Evolutionary conservation across 2,888 invertebrate genomes (phyloP).

Genomic region (Callinectes sapidus): DNA sequence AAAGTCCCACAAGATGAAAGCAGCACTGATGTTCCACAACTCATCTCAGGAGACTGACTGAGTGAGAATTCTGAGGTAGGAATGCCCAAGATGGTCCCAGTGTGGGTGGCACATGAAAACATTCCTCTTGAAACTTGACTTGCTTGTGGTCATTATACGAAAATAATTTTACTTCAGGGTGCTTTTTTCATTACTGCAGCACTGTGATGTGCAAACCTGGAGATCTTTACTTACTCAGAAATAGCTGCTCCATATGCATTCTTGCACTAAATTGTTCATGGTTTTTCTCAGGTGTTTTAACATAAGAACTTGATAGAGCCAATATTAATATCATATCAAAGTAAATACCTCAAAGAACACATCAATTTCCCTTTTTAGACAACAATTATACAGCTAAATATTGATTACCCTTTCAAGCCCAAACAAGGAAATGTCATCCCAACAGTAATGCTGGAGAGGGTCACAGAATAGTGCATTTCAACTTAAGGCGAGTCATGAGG

Average conservation of each 20-base stretch:
- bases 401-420: conserved; percentile 30
- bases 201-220: neutral
- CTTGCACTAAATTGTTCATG: neutral
- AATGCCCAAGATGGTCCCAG: conserved; percentile 50
- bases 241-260: neutral
- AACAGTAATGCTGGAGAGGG: conserved; percentile 19
- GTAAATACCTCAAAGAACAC: conserved; percentile 27
- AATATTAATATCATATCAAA: neutral
- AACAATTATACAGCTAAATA: conserved; percentile 17
- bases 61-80: conserved; percentile 56
- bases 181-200: conserved; percentile 1
- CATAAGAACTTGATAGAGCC: conserved; percentile 25
- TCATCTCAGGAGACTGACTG: conserved; percentile 60
- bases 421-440: conserved; percentile 24
- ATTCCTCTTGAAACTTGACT: conserved; percentile 33
- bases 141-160: conserved; percentile 40
- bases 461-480: conserved; percentile 36
- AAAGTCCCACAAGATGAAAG: conserved; percentile 41
- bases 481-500: conserved; percentile 52
- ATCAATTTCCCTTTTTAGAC: conserved; percentile 3
- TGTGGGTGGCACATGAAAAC: conserved; percentile 32
- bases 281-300: conserved; percentile 1
- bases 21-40: conserved; percentile 45
- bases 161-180: conserved; percentile 22
- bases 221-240: neutral